Base-by-base conservation (phyloP, 2,797 vertebrate genomes). In the Eutrigla gurnardus region DNA sequence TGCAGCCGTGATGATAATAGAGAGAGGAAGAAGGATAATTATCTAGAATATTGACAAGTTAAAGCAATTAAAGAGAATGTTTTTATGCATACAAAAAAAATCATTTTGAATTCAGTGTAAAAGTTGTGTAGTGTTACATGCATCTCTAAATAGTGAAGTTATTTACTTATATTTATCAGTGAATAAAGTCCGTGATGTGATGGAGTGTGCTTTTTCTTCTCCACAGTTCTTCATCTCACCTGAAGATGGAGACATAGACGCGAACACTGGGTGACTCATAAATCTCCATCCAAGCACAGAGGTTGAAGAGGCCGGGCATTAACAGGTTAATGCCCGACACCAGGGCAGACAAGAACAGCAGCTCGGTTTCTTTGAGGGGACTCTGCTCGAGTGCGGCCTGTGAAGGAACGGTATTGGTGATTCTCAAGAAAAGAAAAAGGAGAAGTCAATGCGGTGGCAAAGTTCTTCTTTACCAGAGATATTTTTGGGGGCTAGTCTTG, bases 211-310 rank as follows among this genome's bases (percentile, higher is more conserved):
- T 7, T 18, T 54, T 39, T n/a, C 14, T 32, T 6, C 32, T 45
- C 25, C 11, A 50, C n/a, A 65, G 57, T 69, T 64, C 18, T 15
- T n/a, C 4, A 13, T 14, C 81, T 71, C 15, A 97, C 97, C 97
- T 96, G 89, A 88, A 78, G 82, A 97, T 88, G n/a, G 96, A 94
- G 77, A 96, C 83, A 0, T 95, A 95, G 33, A 96, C 92, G 70
- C 72, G 75, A 25, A 91, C 69, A n/a, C 73, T 89, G 0, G 95
- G 95, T 1, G 95, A 95, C 10, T 95, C 89, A 0, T 93, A 91
- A 36, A 54, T 81, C 91, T 98, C 97, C 77, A 94, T 82, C 52
- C 62, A 63, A 0, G 94, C 93, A 75, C 96, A 89, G 3, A 93
- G 6, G 9, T 94, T 94, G 91, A 94, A 97, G 62, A 98, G 18